Evolutionary conservation across 1,140 invertebrate species (phyloP), one percentile per base, ranked within the genome.

Genomic region (Aphelenchoides besseyi): DNA sequence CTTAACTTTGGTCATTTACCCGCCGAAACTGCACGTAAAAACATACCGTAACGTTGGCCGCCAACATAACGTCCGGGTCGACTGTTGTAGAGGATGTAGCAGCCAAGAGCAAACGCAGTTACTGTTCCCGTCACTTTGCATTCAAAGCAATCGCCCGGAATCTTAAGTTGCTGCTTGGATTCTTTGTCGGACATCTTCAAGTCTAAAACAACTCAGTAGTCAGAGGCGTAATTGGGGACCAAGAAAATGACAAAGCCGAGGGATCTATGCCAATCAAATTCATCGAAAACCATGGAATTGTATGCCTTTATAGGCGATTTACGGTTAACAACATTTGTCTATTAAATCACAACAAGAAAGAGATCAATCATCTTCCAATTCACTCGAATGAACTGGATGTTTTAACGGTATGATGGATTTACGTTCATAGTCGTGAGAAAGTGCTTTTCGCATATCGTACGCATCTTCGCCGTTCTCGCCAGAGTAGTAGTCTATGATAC

Each of bases 401-500:
- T 89, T 88, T 78, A 97, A 86, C 41, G 95, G 94, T 87, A 97
- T 90, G 23, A 98, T 90, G 26, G 95, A 97, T 86, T 93, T 93
- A 84, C 93, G 94, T 73, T 92, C 89, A 0, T 91, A 88, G 87
- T 98, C 95, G 86, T 92, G 88, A 0, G 94, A 93, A 79, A 97
- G 87, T 0, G 95, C 94, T 89, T 98, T 98, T 82, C 95, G 89
- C 95, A 98, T 98, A 95, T 93, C 95, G 89, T 92, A 98, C 73
- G 95, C 96, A 89, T 98, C 92, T 90, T 98, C 95, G 87, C 97
- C 95, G 23, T 63, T 66, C 87, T 94, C 92, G 36, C 93, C 93
- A 54, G 92, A 94, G 85, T 98, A 98, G 88, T 98, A 98, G 87
- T 97, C 94, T 61, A 98, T 86, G 59, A 98, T 94, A 53, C 92